phyloP scores from a whole-genome alignment of 2,797 vertebrate genomes.

The Orientallactaga sibirica region DNA sequence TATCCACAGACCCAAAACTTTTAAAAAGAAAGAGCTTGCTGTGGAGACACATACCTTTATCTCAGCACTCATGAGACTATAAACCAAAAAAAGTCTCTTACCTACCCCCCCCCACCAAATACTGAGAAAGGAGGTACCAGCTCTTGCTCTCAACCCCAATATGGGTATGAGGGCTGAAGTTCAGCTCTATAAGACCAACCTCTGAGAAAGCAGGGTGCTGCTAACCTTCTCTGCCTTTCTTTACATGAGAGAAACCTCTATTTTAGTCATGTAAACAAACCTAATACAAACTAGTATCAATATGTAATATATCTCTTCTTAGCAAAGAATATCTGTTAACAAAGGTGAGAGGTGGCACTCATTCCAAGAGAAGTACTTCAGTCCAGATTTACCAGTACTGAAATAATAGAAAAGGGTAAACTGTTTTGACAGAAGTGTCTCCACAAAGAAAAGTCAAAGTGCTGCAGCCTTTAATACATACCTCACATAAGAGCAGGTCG shows the following conservation, averaged over 20 bases:
- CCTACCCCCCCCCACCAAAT: neutral
- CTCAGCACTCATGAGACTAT: neutral
- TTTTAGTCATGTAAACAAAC: neutral
- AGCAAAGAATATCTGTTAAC: neutral
- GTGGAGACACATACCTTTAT: neutral
- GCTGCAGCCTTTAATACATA: slow-evolving; percentile 80
- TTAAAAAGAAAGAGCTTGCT: neutral
- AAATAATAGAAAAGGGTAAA: slow-evolving; percentile 46
- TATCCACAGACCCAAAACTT: too few species aligned
- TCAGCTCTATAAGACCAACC: neutral
- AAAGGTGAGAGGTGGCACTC: slow-evolving; percentile 16
- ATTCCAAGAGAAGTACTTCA: neutral
- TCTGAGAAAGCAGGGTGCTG: neutral
- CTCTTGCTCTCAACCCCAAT: too few species aligned
- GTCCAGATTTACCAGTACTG: slow-evolving; percentile 22
- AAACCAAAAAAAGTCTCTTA: neutral
- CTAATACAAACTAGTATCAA: slow-evolving; percentile 16
- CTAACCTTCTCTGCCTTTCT: slow-evolving; percentile 30
- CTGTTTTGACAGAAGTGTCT: slow-evolving; percentile 61
- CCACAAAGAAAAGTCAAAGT: neutral
- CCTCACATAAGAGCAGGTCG: slow-evolving; percentile 98
- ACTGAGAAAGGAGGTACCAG: neutral
- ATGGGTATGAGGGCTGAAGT: neutral
- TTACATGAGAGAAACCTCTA: neutral
- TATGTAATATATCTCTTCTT: neutral